phyloP scores from a whole-genome alignment of 2,888 invertebrate genomes.

The Athalia circularis region DNA sequence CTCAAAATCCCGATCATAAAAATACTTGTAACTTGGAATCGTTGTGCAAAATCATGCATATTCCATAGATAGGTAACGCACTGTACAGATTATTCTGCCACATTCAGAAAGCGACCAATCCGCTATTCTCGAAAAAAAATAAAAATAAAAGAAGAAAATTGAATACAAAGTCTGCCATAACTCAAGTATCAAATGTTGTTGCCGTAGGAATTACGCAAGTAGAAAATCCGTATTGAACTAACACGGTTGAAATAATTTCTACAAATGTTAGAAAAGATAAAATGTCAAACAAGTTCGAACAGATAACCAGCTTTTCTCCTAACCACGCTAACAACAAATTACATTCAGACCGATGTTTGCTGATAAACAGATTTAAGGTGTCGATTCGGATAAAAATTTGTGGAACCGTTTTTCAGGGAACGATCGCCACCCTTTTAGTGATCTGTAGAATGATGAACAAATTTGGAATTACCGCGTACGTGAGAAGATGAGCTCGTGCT shows the following conservation, averaged over 20 bases:
- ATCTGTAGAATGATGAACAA: slow-evolving; percentile 46
- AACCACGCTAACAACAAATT: background rate
- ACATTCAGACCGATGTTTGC: too few relatives aligned
- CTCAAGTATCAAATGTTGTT: slow-evolving; percentile 26
- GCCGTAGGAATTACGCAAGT: slow-evolving; percentile 37
- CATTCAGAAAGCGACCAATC: slow-evolving; percentile 26
- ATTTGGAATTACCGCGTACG: slow-evolving; percentile 49
- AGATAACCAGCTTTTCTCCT: slow-evolving; percentile 8
- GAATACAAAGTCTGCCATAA: slow-evolving; percentile 22
- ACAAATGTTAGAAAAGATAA: background rate
- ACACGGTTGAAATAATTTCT: slow-evolving; percentile 7
- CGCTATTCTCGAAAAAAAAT: slow-evolving; percentile 37
- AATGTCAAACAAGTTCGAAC: slow-evolving; percentile 17
- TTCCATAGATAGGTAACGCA: background rate
- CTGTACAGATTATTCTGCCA: background rate
- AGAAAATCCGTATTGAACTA: slow-evolving; percentile 28
- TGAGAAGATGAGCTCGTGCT: slow-evolving; percentile 23
- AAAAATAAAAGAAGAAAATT: background rate
- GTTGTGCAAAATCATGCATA: background rate
- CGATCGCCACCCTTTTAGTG: too few relatives aligned
- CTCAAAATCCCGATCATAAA: background rate
- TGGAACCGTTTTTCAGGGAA: too few relatives aligned
- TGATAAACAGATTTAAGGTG: too few relatives aligned
- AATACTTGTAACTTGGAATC: background rate
- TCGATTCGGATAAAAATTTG: too few relatives aligned